Evolutionary conservation across 2,113 vertebrate species (phyloP), one percentile per base, ranked within the genome.

Genomic region (Chlorocebus sabaeus): DNA sequence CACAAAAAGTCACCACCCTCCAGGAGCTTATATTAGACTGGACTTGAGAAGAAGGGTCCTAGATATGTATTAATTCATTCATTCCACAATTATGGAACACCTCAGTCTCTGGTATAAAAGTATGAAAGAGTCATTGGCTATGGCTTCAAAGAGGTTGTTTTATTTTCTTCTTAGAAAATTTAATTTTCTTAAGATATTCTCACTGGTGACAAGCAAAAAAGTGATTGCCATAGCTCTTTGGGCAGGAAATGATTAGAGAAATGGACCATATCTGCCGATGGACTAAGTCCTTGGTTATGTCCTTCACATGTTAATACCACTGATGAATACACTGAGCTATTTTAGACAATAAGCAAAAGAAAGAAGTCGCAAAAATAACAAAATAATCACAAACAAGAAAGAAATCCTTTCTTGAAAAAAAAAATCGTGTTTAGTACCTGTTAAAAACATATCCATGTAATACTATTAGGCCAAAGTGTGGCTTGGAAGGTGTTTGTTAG

Each of bases 131-230:
- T 76, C 20, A 79, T 8, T 75, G 79, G n/a, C 38, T 72, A 32
- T 18, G 25, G 17, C 16, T 76, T 76, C 48, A 38, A 82, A 40
- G 38, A 79, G 30, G 45, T 32, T 68, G 32, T 78, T 76, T 67
- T 83, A 7, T 88, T 89, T 59, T 45, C 55, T 92, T 93, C 59
- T 93, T 45, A 79, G 22, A 72, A 38, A 89, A 32, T 32, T 87
- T 94, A 70, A 81, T 84, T 88, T 89, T 90, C 68, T 90, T 50
- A 32, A 70, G 35, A 52, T 92, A 70, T 96, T 87, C 79, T 68
- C 22, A 22, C 55, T 68, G 38, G 61, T 88, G 48, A 92, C 40
- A 70, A 94, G 17, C 40, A 73, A 70, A 93, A 76, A 5, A 83
- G 13, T 55, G 27, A 92, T 2, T 45, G 30, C 13, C 38, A 64